phyloP scores from a whole-genome alignment of 2,888 invertebrate species.

The Schizaphis graminum region DNA sequence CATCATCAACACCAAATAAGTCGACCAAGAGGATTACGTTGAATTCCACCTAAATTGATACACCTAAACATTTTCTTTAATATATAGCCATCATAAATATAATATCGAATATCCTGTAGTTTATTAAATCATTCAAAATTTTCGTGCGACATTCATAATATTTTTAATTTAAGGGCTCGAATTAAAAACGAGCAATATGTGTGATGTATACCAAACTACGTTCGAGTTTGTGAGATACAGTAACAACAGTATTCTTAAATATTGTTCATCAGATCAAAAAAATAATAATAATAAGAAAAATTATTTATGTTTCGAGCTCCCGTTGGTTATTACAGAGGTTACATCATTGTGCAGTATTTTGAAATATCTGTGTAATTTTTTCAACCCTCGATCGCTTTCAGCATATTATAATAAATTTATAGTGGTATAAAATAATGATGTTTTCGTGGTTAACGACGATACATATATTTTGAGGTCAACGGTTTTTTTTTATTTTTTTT shows the following conservation, averaged over 20 bases:
- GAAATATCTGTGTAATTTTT: not conserved
- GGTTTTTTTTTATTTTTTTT: not conserved
- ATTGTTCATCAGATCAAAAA: not conserved
- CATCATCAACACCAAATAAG: not conserved
- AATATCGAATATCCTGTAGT: not conserved
- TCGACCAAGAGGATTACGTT: not conserved
- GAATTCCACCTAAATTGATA: not conserved
- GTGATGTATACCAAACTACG: not conserved
- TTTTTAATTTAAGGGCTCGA: not conserved
- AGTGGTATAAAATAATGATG: not conserved
- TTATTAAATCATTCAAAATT: not conserved
- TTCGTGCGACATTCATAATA: not conserved
- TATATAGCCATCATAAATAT: not conserved
- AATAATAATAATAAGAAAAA: not conserved
- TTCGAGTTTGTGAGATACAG: not conserved
- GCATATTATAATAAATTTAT: not conserved
- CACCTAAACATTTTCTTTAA: not conserved
- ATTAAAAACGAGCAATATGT: not conserved
- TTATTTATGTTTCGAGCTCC: not conserved
- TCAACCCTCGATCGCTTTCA: not conserved
- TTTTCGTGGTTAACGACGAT: not conserved
- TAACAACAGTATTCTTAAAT: not conserved
- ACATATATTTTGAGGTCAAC: not conserved
- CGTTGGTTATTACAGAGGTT: not conserved
- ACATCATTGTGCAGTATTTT: not conserved